Evolutionary conservation across 2,113 vertebrate genomes (phyloP).

Genomic region (Poeciliopsis turrubarensis): DNA sequence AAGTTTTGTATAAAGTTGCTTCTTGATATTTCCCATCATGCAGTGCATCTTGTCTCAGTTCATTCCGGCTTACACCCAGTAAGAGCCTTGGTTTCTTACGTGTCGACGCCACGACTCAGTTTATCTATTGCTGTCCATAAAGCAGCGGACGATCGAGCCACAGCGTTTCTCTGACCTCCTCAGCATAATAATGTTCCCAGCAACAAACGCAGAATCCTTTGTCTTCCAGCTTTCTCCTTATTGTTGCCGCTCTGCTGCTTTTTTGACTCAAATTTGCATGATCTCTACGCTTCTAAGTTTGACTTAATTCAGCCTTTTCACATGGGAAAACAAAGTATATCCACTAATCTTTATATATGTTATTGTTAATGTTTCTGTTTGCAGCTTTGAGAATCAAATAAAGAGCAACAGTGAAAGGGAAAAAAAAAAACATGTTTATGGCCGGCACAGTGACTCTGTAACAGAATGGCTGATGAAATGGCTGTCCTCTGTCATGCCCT

Average conservation of each 20-base stretch:
- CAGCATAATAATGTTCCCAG: no score
- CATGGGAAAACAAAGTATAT: neutral
- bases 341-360: neutral
- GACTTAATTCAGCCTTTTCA: neutral
- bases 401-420: neutral
- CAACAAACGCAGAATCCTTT: neutral
- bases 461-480: conserved; percentile 15
- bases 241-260: neutral
- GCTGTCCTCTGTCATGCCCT: conserved; percentile 22
- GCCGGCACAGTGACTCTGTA: conserved; percentile 18
- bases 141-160: neutral
- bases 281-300: no score
- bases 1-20: neutral
- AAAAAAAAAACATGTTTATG: neutral
- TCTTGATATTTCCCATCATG: neutral
- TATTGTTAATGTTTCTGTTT: neutral
- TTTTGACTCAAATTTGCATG: neutral
- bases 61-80: neutral
- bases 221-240: neutral
- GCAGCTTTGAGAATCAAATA: neutral
- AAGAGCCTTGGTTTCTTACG: neutral
- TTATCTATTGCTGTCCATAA: neutral
- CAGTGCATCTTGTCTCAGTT: no score
- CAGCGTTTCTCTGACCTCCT: neutral
- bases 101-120: neutral